Evolutionary conservation across 2,888 invertebrate genomes (phyloP), one percentile per base, ranked within the genome.

Genomic region (Acrobasis suavella): DNA sequence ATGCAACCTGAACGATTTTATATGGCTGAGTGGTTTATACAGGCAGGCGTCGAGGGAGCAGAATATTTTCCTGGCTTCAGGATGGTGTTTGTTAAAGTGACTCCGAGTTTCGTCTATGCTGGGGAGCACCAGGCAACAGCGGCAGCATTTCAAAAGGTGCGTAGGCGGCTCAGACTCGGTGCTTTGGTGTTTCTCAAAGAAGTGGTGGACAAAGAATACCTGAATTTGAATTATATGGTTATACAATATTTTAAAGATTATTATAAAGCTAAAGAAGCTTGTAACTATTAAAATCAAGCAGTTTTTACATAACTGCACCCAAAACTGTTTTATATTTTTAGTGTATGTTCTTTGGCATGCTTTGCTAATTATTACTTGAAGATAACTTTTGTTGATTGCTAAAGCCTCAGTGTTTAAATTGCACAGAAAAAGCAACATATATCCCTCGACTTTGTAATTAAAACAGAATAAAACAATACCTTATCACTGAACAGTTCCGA

Each of bases 1-100:
- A 82, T 93, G 93, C 17, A 89, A 69, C 66, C 86, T 86, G 58
- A 93, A 87, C 1, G 92, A 90, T 67, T 91, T 90, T 67, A 80
- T 76, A 50, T 89, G 87, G 63, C 86, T 84, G n/a, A 92, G 75
- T 1, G 91, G 91, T 62, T 82, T 87, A 64, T 83, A 89, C 65
- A 83, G 77, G 65, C 92, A 93, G 1, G 82, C 65, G 1, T 85
- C 87, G 22, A 92, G 67, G 0, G 87, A 86, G 66, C 92, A 92
- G 71, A 83, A 92, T 38, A 89, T 72, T 65, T 90, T 88, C 64
- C 76, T 82, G 0, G 87, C 84, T n/a, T 86, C 87, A 0, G 87
- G 83, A 50, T 93, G 92, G 1, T 76, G 68, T 1, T 65, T 66
- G 1, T 76, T 71, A 64, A 92, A 92, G 67, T 93, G 93, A 1